Evolutionary conservation across 2,888 invertebrate genomes (phyloP).

Genomic region (Tipula vernalis): DNA sequence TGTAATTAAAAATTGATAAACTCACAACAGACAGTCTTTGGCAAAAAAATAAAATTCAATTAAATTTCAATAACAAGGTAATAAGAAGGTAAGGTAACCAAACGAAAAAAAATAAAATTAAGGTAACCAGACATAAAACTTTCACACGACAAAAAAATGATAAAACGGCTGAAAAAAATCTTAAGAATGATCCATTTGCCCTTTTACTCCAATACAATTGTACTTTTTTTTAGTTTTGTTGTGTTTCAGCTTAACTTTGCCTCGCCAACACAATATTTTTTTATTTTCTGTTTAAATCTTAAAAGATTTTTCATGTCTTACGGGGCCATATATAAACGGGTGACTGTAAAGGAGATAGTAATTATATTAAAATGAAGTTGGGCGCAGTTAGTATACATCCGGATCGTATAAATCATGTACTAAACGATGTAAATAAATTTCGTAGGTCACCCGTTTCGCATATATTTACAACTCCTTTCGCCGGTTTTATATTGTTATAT

Average conservation of each 20-base stretch:
- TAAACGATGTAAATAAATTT: neutral
- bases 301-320: neutral
- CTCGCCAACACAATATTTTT: neutral
- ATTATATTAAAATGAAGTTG: too few relatives aligned
- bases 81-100: neutral
- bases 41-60: neutral
- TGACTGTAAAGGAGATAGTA: neutral
- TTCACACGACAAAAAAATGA: conserved; percentile 1
- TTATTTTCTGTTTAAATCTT: neutral
- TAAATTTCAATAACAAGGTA: conserved; percentile 4
- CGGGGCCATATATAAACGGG: neutral
- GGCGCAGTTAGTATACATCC: neutral
- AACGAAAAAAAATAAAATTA: neutral
- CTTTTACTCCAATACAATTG: neutral
- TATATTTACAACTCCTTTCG: neutral
- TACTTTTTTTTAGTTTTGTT: neutral
- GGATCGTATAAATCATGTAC: neutral
- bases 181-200: conserved; percentile 4
- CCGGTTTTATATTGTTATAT: neutral
- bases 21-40: neutral
- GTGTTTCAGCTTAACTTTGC: neutral
- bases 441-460: neutral
- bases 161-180: neutral
- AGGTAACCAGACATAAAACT: conserved; percentile 4
- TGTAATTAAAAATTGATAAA: neutral